These are phyloP conservation scores for Atherinomorus stipes DNA, from an alignment of 2,113 vertebrate species.

Conservation along the genomic window DNA sequence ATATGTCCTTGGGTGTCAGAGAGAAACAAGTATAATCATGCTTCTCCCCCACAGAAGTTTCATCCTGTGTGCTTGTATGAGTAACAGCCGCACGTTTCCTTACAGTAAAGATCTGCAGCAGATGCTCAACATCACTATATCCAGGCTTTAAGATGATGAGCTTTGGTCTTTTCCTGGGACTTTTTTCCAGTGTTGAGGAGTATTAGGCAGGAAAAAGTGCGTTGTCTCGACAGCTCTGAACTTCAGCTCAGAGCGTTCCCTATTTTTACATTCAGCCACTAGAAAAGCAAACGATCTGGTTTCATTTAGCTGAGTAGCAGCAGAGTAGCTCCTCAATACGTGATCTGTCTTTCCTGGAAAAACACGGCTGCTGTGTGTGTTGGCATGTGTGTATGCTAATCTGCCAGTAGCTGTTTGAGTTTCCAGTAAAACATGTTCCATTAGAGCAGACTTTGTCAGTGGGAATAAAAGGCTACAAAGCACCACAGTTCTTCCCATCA, in stretches of 20 bases:
- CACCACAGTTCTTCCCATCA: neutral
- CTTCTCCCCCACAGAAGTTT: too few relatives aligned
- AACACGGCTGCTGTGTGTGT: neutral
- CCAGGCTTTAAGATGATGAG: neutral
- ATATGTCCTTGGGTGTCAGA: too few relatives aligned
- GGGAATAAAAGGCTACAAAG: slow-evolving; percentile 29
- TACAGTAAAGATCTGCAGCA: too few relatives aligned
- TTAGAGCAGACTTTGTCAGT: slow-evolving; percentile 25
- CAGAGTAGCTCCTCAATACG: neutral
- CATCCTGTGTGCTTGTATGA: too few relatives aligned
- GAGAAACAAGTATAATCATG: too few relatives aligned
- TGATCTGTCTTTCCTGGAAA: slow-evolving; percentile 31
- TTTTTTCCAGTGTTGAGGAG: neutral
- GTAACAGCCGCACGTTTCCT: too few relatives aligned
- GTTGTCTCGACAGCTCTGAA: neutral
- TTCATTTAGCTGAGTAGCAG: slow-evolving; percentile 15
- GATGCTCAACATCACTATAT: too few relatives aligned
- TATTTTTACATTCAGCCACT: slow-evolving; percentile 5
- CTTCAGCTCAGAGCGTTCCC: neutral
- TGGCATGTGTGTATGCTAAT: neutral
- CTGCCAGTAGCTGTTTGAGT: slow-evolving; percentile 41
- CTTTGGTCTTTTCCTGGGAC: neutral
- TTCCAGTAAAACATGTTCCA: slow-evolving; percentile 18
- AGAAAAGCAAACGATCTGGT: neutral
- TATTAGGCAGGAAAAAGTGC: neutral